Evolutionary conservation across 2,797 vertebrate species (phyloP).

Genomic region (Eulemur mongoz): DNA sequence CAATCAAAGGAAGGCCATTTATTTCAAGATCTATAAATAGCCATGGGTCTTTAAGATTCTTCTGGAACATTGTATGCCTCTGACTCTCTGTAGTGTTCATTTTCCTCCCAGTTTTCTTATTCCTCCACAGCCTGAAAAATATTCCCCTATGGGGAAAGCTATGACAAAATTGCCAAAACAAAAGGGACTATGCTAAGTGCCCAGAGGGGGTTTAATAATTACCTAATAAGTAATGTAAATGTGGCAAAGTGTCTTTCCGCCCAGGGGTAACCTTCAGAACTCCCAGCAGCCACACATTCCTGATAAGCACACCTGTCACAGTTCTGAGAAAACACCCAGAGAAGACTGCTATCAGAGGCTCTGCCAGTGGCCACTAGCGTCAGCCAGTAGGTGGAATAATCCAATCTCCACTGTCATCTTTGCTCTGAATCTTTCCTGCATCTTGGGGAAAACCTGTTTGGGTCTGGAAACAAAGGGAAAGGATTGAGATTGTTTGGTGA

Average conservation of each 20-base stretch:
- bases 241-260: background rate
- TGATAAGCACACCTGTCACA: background rate
- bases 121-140: background rate
- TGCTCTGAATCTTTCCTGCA: background rate
- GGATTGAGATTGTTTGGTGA: background rate
- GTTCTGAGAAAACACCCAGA: background rate
- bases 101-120: conserved; percentile 42
- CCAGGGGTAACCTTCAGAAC: background rate
- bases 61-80: conserved; percentile 32
- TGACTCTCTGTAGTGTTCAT: background rate
- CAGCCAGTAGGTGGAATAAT: background rate
- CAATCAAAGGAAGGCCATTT: conserved; percentile 55
- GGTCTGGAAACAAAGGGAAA: background rate
- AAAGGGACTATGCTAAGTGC: background rate
- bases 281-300: background rate
- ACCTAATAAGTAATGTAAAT: background rate
- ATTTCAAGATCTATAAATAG: conserved; percentile 62
- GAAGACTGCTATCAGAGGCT: background rate
- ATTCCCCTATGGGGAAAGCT: background rate
- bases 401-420: background rate
- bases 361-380: rapidly evolving
- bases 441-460: background rate
- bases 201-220: background rate
- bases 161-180: background rate
- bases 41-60: conserved; percentile 44